Conservation (phyloP, 1,140 invertebrate species). For the honey bee (Apis mellifera) region DNA sequence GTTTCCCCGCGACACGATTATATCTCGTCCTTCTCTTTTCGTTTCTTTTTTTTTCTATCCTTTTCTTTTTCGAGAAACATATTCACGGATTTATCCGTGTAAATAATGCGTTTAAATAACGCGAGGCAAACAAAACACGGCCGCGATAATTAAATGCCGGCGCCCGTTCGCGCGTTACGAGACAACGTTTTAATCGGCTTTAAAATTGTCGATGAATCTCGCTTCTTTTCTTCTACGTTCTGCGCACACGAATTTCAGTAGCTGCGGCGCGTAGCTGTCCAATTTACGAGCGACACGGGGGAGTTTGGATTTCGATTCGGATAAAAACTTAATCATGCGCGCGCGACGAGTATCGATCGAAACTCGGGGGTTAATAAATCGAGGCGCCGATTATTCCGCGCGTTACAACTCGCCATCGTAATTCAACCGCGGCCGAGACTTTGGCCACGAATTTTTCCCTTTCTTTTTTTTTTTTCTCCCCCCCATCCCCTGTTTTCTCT, state of each 20-base stretch:
- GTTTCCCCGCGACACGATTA: not conserved
- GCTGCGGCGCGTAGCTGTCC: not conserved
- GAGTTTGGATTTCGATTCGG: conserved; percentile 44
- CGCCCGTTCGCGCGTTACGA: conserved; percentile 35
- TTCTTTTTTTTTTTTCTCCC: not conserved
- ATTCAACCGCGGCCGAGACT: conserved; percentile 32
- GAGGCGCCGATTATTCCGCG: not conserved
- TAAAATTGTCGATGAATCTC: conserved; percentile 39
- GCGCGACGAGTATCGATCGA: conserved; percentile 44
- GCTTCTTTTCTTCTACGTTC: not conserved
- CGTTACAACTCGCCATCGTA: not conserved
- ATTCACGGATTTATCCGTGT: conserved; percentile 25
- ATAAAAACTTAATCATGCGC: conserved; percentile 61
- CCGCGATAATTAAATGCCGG: conserved; percentile 57
- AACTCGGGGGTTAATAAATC: conserved; percentile 45
- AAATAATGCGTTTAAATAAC: conserved; percentile 49
- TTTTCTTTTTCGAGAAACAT: not conserved
- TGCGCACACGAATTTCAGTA: conserved; percentile 26
- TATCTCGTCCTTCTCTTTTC: not conserved
- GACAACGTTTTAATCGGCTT: conserved; percentile 57
- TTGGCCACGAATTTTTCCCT: conserved; percentile 18
- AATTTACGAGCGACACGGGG: conserved; percentile 51
- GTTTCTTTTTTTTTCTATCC: too few species aligned
- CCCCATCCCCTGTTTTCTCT: not conserved
- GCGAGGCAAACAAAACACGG: conserved; percentile 8